phyloP scores from a whole-genome alignment of 1,140 invertebrate species.

The Potamilus streckersoni region DNA sequence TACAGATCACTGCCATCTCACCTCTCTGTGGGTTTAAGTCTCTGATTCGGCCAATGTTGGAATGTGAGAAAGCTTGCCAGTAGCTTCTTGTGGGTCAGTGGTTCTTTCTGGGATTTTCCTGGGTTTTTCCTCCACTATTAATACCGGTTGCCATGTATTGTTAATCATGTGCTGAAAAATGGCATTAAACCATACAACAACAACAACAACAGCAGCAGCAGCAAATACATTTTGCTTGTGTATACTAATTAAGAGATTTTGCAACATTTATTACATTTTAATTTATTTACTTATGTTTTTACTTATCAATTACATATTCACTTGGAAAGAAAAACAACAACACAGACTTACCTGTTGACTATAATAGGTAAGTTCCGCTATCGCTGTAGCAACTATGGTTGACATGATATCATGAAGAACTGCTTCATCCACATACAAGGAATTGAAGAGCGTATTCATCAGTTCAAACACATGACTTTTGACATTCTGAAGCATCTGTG shows the following conservation, averaged over 20 bases:
- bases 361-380: conserved; percentile 12
- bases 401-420: conserved; percentile 18
- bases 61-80: too few species aligned
- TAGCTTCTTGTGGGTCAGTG: too few species aligned
- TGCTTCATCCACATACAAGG: background rate
- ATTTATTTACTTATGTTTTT: background rate
- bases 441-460: conserved; percentile 6
- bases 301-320: background rate
- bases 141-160: too few species aligned
- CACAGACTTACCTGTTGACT: conserved; percentile 16
- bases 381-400: conserved; percentile 16
- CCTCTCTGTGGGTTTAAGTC: too few species aligned
- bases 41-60: too few species aligned
- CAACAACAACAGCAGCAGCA: too few species aligned
- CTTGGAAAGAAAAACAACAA: background rate
- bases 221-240: background rate
- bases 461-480: conserved; percentile 16
- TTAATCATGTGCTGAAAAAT: too few species aligned
- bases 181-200: too few species aligned
- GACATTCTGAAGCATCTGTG: conserved; percentile 11
- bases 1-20: too few species aligned
- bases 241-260: background rate
- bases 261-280: background rate
- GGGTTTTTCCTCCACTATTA: too few species aligned
- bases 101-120: too few species aligned